These are phyloP conservation scores for Kuschelorhynchus macadamiae DNA, from an alignment of 2,888 invertebrate genomes.

Conservation along the genomic window DNA sequence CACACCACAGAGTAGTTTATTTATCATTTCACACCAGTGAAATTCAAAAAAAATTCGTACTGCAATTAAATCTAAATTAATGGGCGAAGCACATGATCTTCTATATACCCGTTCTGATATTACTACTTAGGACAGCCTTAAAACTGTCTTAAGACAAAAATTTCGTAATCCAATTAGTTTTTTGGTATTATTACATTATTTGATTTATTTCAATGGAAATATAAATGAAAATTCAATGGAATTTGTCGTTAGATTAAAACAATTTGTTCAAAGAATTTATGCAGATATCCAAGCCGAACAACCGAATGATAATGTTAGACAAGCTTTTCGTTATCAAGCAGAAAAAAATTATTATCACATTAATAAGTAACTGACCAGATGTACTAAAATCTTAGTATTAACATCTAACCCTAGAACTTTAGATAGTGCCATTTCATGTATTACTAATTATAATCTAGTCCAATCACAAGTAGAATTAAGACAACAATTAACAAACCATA, in stretches of 20 bases:
- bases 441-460: no score
- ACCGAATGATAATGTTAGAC: not conserved
- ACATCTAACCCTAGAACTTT: not conserved
- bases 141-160: no score
- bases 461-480: not conserved
- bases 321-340: constrained; percentile 11
- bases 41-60: no score
- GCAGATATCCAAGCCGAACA: constrained; percentile 6
- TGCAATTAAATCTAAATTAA: no score
- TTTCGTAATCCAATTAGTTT: not conserved
- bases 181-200: not conserved
- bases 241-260: constrained; percentile 3
- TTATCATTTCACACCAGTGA: no score
- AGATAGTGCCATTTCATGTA: constrained; percentile 1
- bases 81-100: no score
- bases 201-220: not conserved
- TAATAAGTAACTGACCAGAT: not conserved
- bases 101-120: no score
- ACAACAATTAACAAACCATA: not conserved
- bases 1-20: no score
- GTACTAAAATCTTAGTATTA: not conserved
- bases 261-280: constrained; percentile 10
- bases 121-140: no score
- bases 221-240: not conserved
- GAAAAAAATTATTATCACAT: constrained; percentile 1